These are phyloP conservation scores for Thryonomys swinderianus DNA, from an alignment of 2,113 vertebrate genomes.

Conservation along the genomic window DNA sequence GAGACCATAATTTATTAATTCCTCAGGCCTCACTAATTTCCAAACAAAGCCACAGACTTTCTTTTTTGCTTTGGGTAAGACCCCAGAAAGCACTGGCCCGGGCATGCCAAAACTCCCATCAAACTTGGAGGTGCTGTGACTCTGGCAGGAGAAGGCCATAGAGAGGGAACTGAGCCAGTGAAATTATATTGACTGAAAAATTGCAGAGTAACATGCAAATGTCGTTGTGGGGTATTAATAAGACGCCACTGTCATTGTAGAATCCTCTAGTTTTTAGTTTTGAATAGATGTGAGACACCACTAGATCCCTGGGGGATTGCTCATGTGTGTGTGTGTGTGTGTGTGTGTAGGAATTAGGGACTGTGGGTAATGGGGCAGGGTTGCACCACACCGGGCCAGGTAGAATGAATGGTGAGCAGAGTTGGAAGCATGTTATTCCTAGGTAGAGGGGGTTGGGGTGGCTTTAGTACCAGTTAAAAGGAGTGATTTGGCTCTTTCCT, in stretches of 20 bases:
- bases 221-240: constrained; percentile 19
- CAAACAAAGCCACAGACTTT: neutral
- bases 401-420: constrained; percentile 59
- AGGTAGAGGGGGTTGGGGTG: neutral
- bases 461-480: constrained; percentile 62
- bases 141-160: neutral
- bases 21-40: neutral
- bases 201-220: neutral
- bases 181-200: constrained; percentile 41
- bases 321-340: neutral
- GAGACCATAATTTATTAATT: neutral
- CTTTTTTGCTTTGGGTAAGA: constrained; percentile 5
- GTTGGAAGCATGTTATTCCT: constrained; percentile 12
- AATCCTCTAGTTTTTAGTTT: constrained; percentile 56
- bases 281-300: neutral
- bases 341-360: neutral
- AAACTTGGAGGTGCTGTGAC: neutral
- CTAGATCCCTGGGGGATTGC: neutral
- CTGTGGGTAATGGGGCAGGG: neutral
- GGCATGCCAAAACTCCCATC: neutral
- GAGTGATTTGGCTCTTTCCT: constrained; percentile 72
- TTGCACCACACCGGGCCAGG: constrained; percentile 4
- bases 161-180: neutral
- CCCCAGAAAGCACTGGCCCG: neutral
- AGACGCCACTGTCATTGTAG: constrained; percentile 6